Conservation (phyloP, 2,797 vertebrate species). For the Cygnus olor region DNA sequence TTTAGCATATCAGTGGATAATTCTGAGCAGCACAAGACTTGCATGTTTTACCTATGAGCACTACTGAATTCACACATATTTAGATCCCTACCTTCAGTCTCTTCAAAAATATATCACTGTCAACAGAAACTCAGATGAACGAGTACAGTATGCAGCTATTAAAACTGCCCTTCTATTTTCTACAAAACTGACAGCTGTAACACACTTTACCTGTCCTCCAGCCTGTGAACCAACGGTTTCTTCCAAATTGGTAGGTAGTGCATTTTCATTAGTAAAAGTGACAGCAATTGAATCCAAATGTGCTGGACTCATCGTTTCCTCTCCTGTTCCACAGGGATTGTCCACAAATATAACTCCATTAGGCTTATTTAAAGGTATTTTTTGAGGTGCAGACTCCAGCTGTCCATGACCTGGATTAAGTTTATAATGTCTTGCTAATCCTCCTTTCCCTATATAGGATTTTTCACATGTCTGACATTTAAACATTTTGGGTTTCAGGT, state of each 20-base stretch:
- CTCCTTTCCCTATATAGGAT: constrained; percentile 92
- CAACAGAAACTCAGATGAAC: not conserved
- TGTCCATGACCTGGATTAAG: constrained; percentile 88
- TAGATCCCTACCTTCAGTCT: not conserved
- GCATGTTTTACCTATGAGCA: not conserved
- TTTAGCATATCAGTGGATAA: fast-evolving
- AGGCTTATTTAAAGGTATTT: constrained; percentile 29
- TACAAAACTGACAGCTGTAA: not conserved
- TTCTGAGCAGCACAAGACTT: not conserved
- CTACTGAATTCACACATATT: too few relatives aligned
- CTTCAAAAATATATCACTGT: not conserved
- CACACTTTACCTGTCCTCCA: constrained; percentile 69
- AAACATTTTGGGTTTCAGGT: constrained; percentile 86
- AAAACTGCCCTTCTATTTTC: not conserved
- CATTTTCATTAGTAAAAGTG: constrained; percentile 20
- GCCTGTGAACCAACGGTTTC: not conserved
- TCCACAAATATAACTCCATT: not conserved
- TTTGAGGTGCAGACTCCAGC: constrained; percentile 54
- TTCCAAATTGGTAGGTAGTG: not conserved
- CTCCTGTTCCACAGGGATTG: not conserved
- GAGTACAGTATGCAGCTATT: not conserved
- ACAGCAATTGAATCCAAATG: not conserved
- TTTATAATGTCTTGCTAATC: constrained; percentile 91
- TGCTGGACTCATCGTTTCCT: not conserved
- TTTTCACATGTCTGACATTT: constrained; percentile 92